Conservation (phyloP, 2,113 vertebrate species). For the Syrmaticus mikado region DNA sequence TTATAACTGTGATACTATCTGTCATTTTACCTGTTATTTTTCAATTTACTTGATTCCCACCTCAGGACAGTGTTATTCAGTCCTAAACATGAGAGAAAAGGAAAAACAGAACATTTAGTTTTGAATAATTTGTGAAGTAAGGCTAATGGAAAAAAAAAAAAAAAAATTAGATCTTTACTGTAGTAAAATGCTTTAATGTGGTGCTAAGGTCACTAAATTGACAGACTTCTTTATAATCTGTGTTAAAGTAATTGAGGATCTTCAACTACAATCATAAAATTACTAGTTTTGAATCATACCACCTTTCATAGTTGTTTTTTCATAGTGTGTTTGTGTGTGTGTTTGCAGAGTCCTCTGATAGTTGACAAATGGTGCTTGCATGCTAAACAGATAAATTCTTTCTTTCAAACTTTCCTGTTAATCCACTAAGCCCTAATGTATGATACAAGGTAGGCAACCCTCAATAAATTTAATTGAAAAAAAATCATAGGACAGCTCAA, state of each 20-base stretch:
- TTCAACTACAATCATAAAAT: background rate
- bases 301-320: background rate
- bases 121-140: background rate
- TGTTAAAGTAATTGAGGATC: background rate
- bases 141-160: background rate
- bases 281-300: background rate
- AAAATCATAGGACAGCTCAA: background rate
- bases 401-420: background rate
- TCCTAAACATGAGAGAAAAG: background rate
- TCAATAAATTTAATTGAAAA: background rate
- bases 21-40: background rate
- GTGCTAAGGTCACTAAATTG: background rate
- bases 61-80: background rate
- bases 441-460: background rate
- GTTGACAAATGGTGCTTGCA: background rate
- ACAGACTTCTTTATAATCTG: background rate
- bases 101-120: background rate
- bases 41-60: background rate
- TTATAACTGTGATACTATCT: background rate
- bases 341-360: background rate
- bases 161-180: background rate
- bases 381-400: background rate
- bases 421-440: background rate
- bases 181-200: background rate
- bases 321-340: background rate